These are phyloP conservation scores for Plestiodon gilberti DNA, from an alignment of 2,113 vertebrate genomes.

Conservation along the genomic window DNA sequence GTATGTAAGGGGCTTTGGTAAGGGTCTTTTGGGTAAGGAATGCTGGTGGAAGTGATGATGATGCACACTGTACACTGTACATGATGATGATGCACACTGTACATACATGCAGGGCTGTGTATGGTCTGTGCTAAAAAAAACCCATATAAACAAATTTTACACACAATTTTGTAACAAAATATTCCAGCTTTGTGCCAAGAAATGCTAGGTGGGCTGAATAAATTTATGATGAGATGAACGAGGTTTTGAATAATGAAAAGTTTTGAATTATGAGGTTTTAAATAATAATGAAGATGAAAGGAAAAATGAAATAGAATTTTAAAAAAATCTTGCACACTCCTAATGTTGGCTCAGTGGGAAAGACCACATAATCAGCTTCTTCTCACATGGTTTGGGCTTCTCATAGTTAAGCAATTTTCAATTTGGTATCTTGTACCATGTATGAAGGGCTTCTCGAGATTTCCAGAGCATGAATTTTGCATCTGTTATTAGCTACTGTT, in stretches of 20 bases:
- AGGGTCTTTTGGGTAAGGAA: background rate
- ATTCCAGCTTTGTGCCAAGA: background rate
- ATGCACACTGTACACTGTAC: background rate
- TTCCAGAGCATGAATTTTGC: background rate
- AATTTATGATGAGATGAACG: too few relatives aligned
- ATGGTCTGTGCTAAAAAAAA: background rate
- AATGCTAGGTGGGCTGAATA: background rate
- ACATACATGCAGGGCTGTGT: background rate
- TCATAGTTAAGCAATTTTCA: too few relatives aligned
- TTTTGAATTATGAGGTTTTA: too few relatives aligned
- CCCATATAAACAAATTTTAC: background rate
- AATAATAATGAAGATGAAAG: too few relatives aligned
- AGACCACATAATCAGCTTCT: background rate
- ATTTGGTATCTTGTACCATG: background rate
- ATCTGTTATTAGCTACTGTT: too few relatives aligned
- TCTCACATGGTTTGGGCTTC: background rate
- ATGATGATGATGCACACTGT: background rate
- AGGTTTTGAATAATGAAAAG: too few relatives aligned
- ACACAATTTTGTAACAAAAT: background rate
- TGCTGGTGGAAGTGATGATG: background rate
- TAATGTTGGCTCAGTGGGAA: background rate
- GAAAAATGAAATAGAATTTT: too few relatives aligned
- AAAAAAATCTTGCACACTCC: too few relatives aligned
- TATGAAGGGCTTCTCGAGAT: background rate
- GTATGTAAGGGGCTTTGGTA: too few relatives aligned